Percentiles rank a stretch among this genome's conserved stretches.
Evolutionary conservation across 2,113 vertebrate genomes (phyloP).

Genomic region (Notothenia rossii): DNA sequence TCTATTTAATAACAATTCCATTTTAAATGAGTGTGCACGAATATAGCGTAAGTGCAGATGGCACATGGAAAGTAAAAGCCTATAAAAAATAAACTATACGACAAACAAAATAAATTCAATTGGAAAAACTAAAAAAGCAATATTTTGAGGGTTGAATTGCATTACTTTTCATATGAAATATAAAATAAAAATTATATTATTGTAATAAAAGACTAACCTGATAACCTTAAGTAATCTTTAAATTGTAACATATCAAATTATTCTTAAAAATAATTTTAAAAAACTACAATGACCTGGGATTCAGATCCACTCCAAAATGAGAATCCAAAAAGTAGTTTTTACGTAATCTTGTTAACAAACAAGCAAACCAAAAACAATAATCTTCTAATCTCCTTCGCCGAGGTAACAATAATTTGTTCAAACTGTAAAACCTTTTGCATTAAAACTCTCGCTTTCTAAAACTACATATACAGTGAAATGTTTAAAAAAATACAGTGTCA

Average conservation of each 20-base stretch:
- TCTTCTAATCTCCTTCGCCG: background rate
- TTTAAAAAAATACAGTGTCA: background rate
- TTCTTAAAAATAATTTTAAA: background rate
- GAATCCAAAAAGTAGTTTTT: too few relatives aligned
- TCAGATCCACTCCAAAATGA: too few relatives aligned
- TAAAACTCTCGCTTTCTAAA: slow-evolving; percentile 6
- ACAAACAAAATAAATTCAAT: background rate
- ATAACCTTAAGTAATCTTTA: background rate
- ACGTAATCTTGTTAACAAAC: too few relatives aligned
- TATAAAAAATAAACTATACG: slow-evolving; percentile 4
- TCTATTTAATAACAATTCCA: background rate
- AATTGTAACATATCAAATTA: background rate
- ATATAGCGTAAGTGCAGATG: slow-evolving; percentile 12
- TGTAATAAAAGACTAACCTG: background rate
- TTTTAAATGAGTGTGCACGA: background rate
- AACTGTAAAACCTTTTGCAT: background rate
- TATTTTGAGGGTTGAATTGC: background rate
- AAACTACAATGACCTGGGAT: background rate
- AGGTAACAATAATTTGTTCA: background rate
- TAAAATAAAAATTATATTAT: background rate
- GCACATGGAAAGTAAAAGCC: slow-evolving; percentile 5
- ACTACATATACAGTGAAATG: background rate
- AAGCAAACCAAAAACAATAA: too few relatives aligned
- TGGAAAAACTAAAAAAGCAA: background rate
- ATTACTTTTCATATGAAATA: background rate